These are phyloP conservation scores for Podarcis lilfordi DNA, from an alignment of 2,797 vertebrate species.

Conservation along the genomic window DNA sequence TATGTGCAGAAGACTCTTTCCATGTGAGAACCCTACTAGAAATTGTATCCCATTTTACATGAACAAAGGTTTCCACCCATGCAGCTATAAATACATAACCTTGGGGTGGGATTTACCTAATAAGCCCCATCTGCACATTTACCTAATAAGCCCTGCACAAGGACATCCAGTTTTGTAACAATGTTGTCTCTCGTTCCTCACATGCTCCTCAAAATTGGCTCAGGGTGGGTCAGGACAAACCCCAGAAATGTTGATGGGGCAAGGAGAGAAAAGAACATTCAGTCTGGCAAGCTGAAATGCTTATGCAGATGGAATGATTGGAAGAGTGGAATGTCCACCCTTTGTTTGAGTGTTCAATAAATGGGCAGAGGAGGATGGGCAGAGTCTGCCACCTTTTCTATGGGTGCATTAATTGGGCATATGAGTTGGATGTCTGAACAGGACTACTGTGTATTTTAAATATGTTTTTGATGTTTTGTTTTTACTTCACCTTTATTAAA, in stretches of 20 bases:
- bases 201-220: too few relatives aligned
- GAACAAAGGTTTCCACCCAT: not conserved
- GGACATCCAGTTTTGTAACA: too few relatives aligned
- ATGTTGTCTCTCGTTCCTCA: too few relatives aligned
- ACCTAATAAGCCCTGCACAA: too few relatives aligned
- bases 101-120: too few relatives aligned
- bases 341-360: not conserved
- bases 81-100: not conserved
- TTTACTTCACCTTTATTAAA: conserved; percentile 42
- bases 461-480: conserved; percentile 9
- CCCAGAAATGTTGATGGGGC: too few relatives aligned
- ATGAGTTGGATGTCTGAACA: not conserved
- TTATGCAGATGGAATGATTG: too few relatives aligned
- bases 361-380: not conserved
- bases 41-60: not conserved
- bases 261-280: too few relatives aligned
- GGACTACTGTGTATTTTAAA: not conserved
- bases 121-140: too few relatives aligned
- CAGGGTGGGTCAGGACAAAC: too few relatives aligned
- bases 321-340: too few relatives aligned
- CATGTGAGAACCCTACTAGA: not conserved
- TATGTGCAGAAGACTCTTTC: not conserved
- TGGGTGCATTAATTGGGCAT: not conserved
- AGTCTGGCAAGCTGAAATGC: too few relatives aligned
- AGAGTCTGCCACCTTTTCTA: not conserved